A percentile compares a stretch with the other conserved stretches of the same genome.
Conservation (phyloP, 2,888 invertebrate genomes). For the Arrhopalites spinosus region DNA sequence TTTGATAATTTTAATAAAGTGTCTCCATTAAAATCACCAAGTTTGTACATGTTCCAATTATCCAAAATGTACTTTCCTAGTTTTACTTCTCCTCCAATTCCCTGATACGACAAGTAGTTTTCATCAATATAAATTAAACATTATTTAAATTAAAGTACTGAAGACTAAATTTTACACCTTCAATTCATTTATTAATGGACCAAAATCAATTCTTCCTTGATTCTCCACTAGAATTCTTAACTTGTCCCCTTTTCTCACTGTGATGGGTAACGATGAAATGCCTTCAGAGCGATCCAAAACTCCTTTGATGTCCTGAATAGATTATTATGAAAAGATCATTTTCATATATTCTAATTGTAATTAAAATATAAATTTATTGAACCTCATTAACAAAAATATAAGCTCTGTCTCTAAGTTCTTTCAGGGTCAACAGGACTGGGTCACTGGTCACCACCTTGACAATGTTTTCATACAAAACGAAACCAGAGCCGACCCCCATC, state of each 20-base stretch:
- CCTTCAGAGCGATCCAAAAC: conserved; percentile 56
- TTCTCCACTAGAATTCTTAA: conserved; percentile 69
- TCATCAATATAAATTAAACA: conserved; percentile 43
- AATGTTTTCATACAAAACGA: conserved; percentile 68
- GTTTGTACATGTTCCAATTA: conserved; percentile 67
- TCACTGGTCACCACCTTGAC: conserved; percentile 59
- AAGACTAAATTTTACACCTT: conserved; percentile 37
- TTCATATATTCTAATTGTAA: neutral
- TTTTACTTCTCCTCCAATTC: conserved; percentile 65
- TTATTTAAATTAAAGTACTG: neutral
- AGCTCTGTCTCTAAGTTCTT: conserved; percentile 70
- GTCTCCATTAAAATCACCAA: conserved; percentile 43
- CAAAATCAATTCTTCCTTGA: conserved; percentile 78
- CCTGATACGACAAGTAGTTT: conserved; percentile 62
- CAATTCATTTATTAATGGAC: conserved; percentile 52
- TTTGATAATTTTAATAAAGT: conserved; percentile 51
- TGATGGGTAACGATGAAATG: conserved; percentile 58
- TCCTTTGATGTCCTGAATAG: conserved; percentile 55
- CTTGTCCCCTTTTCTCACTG: conserved; percentile 57
- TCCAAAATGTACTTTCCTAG: conserved; percentile 63
- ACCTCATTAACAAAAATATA: conserved; percentile 71
- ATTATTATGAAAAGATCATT: neutral
- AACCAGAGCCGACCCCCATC: conserved; percentile 67
- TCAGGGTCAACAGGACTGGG: conserved; percentile 63
- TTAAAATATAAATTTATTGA: conserved; percentile 45